Evolutionary conservation across 1,140 invertebrate genomes (phyloP), one percentile per base, ranked within the genome.

Genomic region (Agraylea sexmaculata): DNA sequence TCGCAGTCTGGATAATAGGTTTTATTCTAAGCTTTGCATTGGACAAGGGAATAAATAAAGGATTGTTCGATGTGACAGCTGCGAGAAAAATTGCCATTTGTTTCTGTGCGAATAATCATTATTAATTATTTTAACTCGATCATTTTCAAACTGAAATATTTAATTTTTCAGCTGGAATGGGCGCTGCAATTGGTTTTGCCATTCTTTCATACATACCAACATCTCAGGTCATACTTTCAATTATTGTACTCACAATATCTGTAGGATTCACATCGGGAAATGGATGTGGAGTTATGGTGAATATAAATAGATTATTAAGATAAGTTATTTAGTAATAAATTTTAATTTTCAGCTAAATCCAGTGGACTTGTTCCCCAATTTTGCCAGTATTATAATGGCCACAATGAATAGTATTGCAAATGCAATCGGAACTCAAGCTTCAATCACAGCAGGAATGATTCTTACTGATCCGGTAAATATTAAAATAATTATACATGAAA

Each of bases 401-500:
- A 68, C 86, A 3, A 77, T 79, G 1, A 86, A 86, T 57, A 79
- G 78, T 2, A 71, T 83, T 43, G 81, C 80, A 8, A 79, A 79
- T 1, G 62, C 82, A 2, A 74, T 80, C 27, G 82, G 82, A 13
- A 80, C 84, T 27, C 52, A 84, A 5, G 43, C 43, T 2, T 38
- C 43, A 11, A 40, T 45, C 19, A 22, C 37, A 12, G 38, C 31
- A 22, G 38, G 43, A 20, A 21, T 15, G 28, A 32, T 47, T 29
- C 30, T 49, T 1, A 40, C 39, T 13, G 43, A 49, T 46, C 35
- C 47, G 25, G 47, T 49, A 35, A 45, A 11, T 22, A 25, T 25
- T 25, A 7, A 7, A 25, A 25, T 25, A n/a, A 25, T 7, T n/a
- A 6, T 31, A 12, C 13, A 31, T 31, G 10, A 31, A 31, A 31